Evolutionary conservation across 2,113 vertebrate genomes (phyloP).

Genomic region (Dromas ardeola): DNA sequence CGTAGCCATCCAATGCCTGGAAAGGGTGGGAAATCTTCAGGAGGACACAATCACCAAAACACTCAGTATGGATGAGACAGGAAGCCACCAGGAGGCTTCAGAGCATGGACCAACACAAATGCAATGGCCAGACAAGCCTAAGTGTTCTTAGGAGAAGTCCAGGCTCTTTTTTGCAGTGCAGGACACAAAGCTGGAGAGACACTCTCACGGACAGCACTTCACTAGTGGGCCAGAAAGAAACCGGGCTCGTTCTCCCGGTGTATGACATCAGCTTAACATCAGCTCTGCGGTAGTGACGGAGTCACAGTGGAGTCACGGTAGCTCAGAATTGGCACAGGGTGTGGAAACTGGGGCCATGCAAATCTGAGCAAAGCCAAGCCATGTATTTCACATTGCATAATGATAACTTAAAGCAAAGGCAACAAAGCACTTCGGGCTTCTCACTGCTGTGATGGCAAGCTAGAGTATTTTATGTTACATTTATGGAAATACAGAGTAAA

Average conservation of each 20-base stretch:
- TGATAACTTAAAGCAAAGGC: not conserved
- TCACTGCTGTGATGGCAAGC: not conserved
- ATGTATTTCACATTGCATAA: not conserved
- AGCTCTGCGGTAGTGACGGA: not conserved
- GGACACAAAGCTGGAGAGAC: not conserved
- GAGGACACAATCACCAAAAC: not conserved
- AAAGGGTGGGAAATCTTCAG: not conserved
- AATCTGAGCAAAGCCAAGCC: not conserved
- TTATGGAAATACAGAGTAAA: not conserved
- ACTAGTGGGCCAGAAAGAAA: not conserved
- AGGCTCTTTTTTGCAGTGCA: not conserved
- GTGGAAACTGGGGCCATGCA: not conserved
- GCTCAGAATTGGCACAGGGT: not conserved
- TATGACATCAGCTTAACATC: not conserved
- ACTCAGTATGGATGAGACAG: not conserved
- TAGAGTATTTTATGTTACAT: not conserved
- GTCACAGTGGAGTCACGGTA: not conserved
- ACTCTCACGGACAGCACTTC: fast-evolving
- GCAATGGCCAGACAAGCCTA: not conserved
- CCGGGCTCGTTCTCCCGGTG: fast-evolving
- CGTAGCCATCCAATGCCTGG: not conserved
- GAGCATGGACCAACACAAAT: not conserved
- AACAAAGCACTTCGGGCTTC: not conserved
- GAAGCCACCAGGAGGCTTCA: not conserved
- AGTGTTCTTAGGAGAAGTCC: not conserved